Conservation (phyloP, 1,140 invertebrate genomes). For the Drosophila persimilis region DNA sequence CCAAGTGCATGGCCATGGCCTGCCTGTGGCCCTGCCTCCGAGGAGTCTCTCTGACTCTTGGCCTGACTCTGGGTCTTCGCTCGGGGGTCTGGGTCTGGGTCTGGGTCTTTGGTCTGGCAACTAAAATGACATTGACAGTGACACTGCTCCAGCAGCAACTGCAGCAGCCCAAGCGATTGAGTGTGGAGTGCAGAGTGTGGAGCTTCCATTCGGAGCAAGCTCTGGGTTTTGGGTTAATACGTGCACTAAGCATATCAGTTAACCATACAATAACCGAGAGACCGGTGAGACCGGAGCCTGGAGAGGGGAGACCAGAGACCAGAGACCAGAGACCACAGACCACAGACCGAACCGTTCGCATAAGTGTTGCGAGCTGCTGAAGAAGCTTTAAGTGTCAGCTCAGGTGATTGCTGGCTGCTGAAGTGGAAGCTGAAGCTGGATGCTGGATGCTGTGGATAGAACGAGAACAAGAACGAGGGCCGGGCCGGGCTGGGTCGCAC, state of each 20-base stretch:
- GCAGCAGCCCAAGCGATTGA: conserved; percentile 43
- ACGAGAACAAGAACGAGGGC: no score
- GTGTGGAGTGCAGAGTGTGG: conserved; percentile 34
- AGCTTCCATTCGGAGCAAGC: background rate
- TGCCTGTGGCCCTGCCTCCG: conserved; percentile 19
- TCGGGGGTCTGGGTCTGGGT: conserved; percentile 18
- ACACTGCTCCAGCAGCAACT: conserved; percentile 67
- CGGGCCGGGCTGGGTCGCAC: conserved; percentile 20
- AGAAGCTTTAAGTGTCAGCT: conserved; percentile 80
- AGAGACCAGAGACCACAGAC: background rate
- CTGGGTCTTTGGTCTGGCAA: conserved; percentile 20
- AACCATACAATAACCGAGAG: conserved; percentile 74
- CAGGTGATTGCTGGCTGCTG: conserved; percentile 63
- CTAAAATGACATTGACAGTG: conserved; percentile 80
- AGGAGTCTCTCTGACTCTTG: background rate
- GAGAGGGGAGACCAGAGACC: conserved; percentile 16
- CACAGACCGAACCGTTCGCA: conserved; percentile 47
- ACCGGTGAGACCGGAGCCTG: background rate
- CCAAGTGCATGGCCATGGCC: conserved; percentile 58
- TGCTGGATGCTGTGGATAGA: conserved; percentile 16
- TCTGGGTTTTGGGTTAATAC: conserved; percentile 66
- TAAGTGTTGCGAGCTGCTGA: conserved; percentile 79
- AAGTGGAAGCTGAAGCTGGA: conserved; percentile 40
- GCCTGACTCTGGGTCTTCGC: conserved; percentile 14
- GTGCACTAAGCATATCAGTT: conserved; percentile 80